phyloP scores from a whole-genome alignment of 2,113 vertebrate species.

The Upupa epops region DNA sequence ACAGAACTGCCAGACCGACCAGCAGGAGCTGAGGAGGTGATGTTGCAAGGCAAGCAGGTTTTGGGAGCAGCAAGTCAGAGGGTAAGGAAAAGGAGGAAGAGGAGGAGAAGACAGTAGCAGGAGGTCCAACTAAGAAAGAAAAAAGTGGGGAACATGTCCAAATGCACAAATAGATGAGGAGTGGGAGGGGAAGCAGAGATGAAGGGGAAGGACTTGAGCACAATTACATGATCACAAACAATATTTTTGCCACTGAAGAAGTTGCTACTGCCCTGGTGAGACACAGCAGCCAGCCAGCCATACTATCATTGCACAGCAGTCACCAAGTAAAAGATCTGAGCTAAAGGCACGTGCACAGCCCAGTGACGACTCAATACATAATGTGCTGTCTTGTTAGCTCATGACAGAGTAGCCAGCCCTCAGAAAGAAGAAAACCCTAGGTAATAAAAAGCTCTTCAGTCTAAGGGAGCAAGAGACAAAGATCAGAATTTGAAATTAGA shows the following conservation, averaged over 20 bases:
- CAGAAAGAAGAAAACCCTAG: not conserved
- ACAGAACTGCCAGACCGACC: not conserved
- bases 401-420: not conserved
- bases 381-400: not conserved
- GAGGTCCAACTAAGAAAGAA: not conserved
- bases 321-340: not conserved
- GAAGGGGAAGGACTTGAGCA: not conserved
- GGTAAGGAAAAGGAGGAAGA: not conserved
- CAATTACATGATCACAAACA: not conserved
- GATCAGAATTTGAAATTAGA: not conserved
- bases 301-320: not conserved
- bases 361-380: not conserved
- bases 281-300: not conserved
- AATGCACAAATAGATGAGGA: slow-evolving; percentile 36
- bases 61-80: not conserved
- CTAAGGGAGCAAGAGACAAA: not conserved
- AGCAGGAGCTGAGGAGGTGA: slow-evolving; percentile 42
- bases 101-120: not conserved
- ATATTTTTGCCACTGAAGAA: slow-evolving; percentile 20
- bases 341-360: fast-evolving
- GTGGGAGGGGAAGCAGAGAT: slow-evolving; percentile 28
- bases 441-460: not conserved
- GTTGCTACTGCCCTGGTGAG: not conserved
- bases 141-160: slow-evolving; percentile 2
- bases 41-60: slow-evolving; percentile 31